Percentiles rank a stretch among this genome's conserved stretches.
Conservation (phyloP, 2,888 invertebrate genomes). For the Volucella inflata region DNA sequence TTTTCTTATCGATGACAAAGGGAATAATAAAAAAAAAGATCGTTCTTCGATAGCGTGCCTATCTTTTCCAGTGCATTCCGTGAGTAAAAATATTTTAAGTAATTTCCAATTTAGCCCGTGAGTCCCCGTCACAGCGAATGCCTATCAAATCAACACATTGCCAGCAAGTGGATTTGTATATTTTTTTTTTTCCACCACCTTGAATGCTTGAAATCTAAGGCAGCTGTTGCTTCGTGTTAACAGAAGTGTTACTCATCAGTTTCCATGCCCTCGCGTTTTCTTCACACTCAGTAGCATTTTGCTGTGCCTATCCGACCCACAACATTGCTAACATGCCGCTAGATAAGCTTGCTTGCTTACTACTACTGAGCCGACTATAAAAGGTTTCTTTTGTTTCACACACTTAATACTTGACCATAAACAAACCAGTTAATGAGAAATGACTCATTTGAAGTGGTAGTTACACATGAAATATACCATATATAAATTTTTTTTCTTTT, state of each 20-base stretch:
- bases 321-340: too few species aligned
- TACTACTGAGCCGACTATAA: not conserved
- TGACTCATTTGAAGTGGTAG: constrained; percentile 48
- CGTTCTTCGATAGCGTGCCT: too few species aligned
- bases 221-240: constrained; percentile 39
- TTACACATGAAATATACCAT: not conserved
- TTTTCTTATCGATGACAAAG: too few species aligned
- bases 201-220: not conserved
- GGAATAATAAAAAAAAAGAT: too few species aligned
- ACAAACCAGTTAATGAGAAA: not conserved
- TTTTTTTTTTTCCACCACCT: not conserved
- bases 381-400: constrained; percentile 38
- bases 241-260: not conserved
- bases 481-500: constrained; percentile 20
- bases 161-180: constrained; percentile 10
- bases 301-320: too few species aligned
- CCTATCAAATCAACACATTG: not conserved
- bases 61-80: too few species aligned
- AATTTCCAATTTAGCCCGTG: too few species aligned
- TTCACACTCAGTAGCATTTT: too few species aligned
- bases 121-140: not conserved
- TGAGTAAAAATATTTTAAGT: too few species aligned
- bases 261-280: too few species aligned
- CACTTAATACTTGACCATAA: not conserved
- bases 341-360: too few species aligned